Evolutionary conservation across 2,888 invertebrate genomes (phyloP).

Genomic region (Notodonta ziczac): DNA sequence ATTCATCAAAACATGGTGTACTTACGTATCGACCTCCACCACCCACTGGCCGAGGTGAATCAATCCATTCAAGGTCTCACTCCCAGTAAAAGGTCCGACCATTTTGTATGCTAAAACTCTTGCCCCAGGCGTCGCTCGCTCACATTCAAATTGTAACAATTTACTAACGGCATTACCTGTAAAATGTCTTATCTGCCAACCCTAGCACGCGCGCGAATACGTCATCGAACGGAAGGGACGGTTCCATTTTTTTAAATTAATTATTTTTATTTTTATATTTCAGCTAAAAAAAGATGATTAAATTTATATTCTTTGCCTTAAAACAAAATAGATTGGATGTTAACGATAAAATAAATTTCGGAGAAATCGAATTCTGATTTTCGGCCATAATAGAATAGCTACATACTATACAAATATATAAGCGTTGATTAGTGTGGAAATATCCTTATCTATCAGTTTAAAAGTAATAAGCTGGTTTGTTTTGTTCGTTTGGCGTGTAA

Average conservation of each 20-base stretch:
- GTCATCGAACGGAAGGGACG: background rate
- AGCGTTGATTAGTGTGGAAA: too few relatives aligned
- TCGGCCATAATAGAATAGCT: too few relatives aligned
- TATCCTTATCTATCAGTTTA: too few relatives aligned
- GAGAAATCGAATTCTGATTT: background rate
- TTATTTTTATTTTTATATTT: conserved; percentile 8
- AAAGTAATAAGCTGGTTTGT: too few relatives aligned
- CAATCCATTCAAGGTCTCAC: conserved; percentile 72
- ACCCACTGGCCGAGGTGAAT: conserved; percentile 67
- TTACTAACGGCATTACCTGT: conserved; percentile 15
- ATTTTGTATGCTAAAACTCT: conserved; percentile 42
- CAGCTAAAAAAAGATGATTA: too few relatives aligned
- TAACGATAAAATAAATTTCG: background rate
- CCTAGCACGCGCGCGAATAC: background rate
- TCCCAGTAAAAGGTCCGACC: conserved; percentile 66
- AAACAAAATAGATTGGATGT: too few relatives aligned
- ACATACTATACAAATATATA: too few relatives aligned
- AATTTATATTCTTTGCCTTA: too few relatives aligned
- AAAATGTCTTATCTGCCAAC: background rate
- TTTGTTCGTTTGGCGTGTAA: too few relatives aligned
- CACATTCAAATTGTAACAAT: conserved; percentile 4
- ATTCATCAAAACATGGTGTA: conserved; percentile 42
- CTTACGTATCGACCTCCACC: conserved; percentile 58
- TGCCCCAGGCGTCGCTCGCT: conserved; percentile 22
- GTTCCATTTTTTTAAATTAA: conserved; percentile 16